Evolutionary conservation across 2,113 vertebrate species (phyloP), one percentile per base, ranked within the genome.

Genomic region (Gopherus evgoodei): DNA sequence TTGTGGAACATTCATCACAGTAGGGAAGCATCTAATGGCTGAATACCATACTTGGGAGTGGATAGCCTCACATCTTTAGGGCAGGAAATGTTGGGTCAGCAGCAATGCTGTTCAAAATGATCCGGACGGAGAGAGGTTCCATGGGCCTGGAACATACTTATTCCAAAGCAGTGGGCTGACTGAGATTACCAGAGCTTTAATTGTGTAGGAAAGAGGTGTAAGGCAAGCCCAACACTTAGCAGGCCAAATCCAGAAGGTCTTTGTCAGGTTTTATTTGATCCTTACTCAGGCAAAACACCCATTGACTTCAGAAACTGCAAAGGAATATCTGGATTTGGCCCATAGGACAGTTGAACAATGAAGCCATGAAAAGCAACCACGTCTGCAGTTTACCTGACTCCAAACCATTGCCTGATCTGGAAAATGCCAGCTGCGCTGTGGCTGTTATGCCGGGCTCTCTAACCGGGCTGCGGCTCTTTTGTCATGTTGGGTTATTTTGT

Each of bases 241-340:
- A n/a, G 78, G 72, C 42, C 17, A 65, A 49, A 79, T 27, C 9
- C 11, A 47, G 72, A 29, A 35, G 47, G 35, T n/a, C 8, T 1
- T 6, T 4, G 11, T 35, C 17, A 2, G 2, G 0, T 81, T 78
- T 56, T 24, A 8, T 29, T 62, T 19, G 17, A 5, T 53, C 24
- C 72, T 86, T 81, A 10, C 0, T 0, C 4, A 17, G 47, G 50
- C 8, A 50, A 25, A 8, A 7, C 56, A 54, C 59, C 13, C 6
- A 1, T 24, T 1, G n/a, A 7, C 3, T 59, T 50, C 16, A 38
- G 25, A 2, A 81, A 42, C 47, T 62, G 25, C n/a, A 56, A 76
- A 79, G 42, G 5, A 5, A 16, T n/a, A 8, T 19, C n/a, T 80
- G 83, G 80, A 3, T 80, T 59, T 80, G 69, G n/a, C 47, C 53